Conservation (phyloP, 1,140 invertebrate species). For the Andricus grossulariae region DNA sequence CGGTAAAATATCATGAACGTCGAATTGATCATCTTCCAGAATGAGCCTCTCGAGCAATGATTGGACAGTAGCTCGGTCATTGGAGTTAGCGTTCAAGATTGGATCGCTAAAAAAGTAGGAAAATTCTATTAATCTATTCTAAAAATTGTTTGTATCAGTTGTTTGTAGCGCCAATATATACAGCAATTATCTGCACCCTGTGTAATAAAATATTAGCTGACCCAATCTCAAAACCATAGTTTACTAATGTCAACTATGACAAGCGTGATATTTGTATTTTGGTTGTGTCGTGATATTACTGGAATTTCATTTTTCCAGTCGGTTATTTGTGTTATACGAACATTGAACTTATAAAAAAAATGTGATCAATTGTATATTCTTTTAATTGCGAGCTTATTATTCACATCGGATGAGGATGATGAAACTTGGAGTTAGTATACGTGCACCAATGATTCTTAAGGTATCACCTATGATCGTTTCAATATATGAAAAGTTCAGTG, state of each 20-base stretch:
- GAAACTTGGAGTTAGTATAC: conserved; percentile 6
- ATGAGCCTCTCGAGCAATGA: conserved; percentile 90
- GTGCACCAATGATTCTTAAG: conserved; percentile 5
- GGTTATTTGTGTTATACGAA: too few relatives aligned
- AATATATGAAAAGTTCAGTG: too few relatives aligned
- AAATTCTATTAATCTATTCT: neutral
- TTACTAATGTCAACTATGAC: conserved; percentile 2
- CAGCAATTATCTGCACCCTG: conserved; percentile 54
- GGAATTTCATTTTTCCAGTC: too few relatives aligned
- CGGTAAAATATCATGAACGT: conserved; percentile 93
- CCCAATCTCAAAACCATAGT: conserved; percentile 2
- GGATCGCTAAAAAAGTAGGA: conserved; percentile 83
- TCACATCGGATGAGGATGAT: too few relatives aligned
- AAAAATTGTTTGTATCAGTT: neutral
- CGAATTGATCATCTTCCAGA: conserved; percentile 93
- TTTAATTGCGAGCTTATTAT: too few relatives aligned
- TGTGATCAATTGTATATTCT: too few relatives aligned
- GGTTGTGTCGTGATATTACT: neutral
- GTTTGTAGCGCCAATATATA: conserved; percentile 59
- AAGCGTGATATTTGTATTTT: conserved; percentile 15
- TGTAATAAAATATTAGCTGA: neutral
- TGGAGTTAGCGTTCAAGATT: conserved; percentile 89
- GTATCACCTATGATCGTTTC: too few relatives aligned
- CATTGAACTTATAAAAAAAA: too few relatives aligned
- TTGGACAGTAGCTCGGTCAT: conserved; percentile 90